phyloP scores from a whole-genome alignment of 1,140 invertebrate genomes.

The Lysiphlebus fabarum region DNA sequence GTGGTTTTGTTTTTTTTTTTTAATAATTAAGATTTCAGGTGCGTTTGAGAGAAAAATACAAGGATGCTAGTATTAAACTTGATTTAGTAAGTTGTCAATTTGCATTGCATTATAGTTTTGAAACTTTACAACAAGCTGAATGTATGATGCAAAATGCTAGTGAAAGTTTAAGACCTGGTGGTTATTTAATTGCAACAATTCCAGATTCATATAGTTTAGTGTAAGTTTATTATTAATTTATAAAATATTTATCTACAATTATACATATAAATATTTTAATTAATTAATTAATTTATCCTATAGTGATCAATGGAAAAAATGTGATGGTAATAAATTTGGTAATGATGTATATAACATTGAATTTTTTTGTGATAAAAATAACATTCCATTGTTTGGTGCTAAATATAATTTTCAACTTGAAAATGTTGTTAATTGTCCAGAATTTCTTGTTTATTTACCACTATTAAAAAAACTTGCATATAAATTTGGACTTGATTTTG shows the following conservation, averaged over 20 bases:
- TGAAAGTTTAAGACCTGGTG: slow-evolving; percentile 82
- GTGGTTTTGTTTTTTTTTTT: slow-evolving; percentile 27
- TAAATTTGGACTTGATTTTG: slow-evolving; percentile 73
- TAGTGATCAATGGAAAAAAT: slow-evolving; percentile 56
- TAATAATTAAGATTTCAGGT: slow-evolving; percentile 54
- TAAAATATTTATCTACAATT: slow-evolving; percentile 11
- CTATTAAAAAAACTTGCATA: slow-evolving; percentile 77
- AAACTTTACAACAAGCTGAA: slow-evolving; percentile 85
- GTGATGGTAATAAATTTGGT: slow-evolving; percentile 68
- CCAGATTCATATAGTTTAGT: slow-evolving; percentile 91
- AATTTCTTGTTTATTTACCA: slow-evolving; percentile 95
- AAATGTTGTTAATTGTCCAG: slow-evolving; percentile 96
- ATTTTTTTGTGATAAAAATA: slow-evolving; percentile 69
- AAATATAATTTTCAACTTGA: slow-evolving; percentile 96
- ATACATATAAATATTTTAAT: slow-evolving; percentile 6
- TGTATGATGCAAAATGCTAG: slow-evolving; percentile 90
- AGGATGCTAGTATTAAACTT: slow-evolving; percentile 72
- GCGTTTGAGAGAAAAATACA: slow-evolving; percentile 67
- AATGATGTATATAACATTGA: slow-evolving; percentile 84
- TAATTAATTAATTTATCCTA: not conserved
- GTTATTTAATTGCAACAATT: slow-evolving; percentile 95
- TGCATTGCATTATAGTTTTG: slow-evolving; percentile 95
- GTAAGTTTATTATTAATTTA: slow-evolving; percentile 52
- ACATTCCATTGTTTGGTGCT: slow-evolving; percentile 84
- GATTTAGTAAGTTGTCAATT: slow-evolving; percentile 97